A percentile compares a stretch with the other conserved stretches of the same genome.
Evolutionary conservation across 2,888 invertebrate genomes (phyloP).

Genomic region (Tiliacea citrago): DNA sequence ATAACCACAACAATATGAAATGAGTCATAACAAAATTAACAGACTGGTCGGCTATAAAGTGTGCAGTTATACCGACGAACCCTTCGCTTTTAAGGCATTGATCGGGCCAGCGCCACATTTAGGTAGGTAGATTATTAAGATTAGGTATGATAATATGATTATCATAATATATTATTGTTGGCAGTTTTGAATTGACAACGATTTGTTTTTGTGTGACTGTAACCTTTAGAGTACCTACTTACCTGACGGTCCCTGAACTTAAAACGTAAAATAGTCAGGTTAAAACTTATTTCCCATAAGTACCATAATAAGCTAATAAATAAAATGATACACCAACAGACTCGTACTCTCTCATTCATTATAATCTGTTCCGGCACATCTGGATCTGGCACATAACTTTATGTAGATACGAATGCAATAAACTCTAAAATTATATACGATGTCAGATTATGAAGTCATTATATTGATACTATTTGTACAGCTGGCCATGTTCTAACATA

Average conservation of each 20-base stretch:
- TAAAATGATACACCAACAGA: neutral
- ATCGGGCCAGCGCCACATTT: slow-evolving; percentile 36
- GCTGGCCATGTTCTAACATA: neutral
- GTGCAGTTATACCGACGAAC: slow-evolving; percentile 44
- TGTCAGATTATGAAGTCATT: slow-evolving; percentile 11
- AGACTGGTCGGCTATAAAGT: slow-evolving; percentile 25
- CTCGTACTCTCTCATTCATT: slow-evolving; percentile 5
- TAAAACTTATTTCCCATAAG: neutral
- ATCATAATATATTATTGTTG: slow-evolving; percentile 52
- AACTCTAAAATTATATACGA: slow-evolving; percentile 15
- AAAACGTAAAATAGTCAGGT: neutral
- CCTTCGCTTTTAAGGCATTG: slow-evolving; percentile 62
- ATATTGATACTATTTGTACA: neutral
- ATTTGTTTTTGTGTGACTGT: slow-evolving; percentile 11
- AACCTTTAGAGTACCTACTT: neutral
- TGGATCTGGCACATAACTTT: neutral
- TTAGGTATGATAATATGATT: too few relatives aligned
- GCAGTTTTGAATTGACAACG: neutral
- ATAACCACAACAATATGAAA: slow-evolving; percentile 51
- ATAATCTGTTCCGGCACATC: neutral
- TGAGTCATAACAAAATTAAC: slow-evolving; percentile 43
- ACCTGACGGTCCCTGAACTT: neutral
- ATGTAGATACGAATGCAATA: neutral
- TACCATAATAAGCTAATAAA: too few relatives aligned
- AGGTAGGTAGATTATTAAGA: slow-evolving; percentile 52